phyloP scores from a whole-genome alignment of 1,140 invertebrate species.

The Bombus waltoni region DNA sequence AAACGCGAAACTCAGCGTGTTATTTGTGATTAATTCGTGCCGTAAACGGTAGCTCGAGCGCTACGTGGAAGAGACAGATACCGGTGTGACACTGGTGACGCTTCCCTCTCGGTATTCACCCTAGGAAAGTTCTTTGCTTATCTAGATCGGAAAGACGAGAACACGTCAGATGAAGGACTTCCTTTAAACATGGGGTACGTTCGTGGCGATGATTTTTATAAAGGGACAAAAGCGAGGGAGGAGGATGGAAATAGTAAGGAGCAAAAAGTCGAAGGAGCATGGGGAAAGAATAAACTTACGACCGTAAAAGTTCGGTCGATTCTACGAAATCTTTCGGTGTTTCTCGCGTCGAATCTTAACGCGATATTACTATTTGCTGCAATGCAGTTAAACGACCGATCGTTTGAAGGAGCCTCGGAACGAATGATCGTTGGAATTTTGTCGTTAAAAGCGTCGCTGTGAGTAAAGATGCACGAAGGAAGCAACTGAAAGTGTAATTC shows the following conservation, averaged over 20 bases:
- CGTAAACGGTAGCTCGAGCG: not conserved
- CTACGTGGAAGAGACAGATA: not conserved
- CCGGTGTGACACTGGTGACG: not conserved
- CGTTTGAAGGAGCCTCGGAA: too few species aligned
- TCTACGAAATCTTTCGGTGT: not conserved
- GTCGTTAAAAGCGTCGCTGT: too few species aligned
- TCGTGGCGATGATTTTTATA: not conserved
- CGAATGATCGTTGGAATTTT: too few species aligned
- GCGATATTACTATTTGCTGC: too few species aligned
- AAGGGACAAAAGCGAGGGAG: too few species aligned
- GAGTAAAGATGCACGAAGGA: not conserved
- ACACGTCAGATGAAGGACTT: conserved; percentile 1
- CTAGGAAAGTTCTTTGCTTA: conserved; percentile 17
- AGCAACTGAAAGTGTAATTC: not conserved
- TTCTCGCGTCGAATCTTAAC: too few species aligned
- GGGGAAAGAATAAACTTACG: not conserved
- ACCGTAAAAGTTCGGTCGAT: not conserved
- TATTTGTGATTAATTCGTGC: not conserved
- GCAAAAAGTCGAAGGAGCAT: too few species aligned
- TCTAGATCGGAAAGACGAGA: conserved; percentile 31
- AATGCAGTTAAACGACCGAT: too few species aligned
- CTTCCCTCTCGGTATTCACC: conserved; percentile 22
- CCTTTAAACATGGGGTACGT: not conserved
- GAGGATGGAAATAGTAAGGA: not conserved
- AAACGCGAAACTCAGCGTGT: not conserved